Conservation (phyloP, 2,888 invertebrate genomes). For the Muschampia plurimacula region DNA sequence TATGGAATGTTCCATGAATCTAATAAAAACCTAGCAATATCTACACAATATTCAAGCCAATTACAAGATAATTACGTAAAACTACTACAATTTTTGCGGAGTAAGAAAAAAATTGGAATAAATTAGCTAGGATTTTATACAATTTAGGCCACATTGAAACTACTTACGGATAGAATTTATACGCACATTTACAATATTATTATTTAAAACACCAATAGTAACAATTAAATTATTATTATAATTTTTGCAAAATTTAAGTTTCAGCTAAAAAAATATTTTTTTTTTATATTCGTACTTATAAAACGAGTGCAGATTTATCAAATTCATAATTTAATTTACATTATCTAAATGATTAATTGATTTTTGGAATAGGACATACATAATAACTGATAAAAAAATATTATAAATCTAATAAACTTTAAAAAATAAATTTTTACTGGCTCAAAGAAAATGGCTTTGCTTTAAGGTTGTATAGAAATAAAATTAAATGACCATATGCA, state of each 20-base stretch:
- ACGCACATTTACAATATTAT: conserved; percentile 2
- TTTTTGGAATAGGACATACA: no score
- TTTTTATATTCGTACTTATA: background rate
- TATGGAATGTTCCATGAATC: conserved; percentile 9
- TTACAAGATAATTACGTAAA: background rate
- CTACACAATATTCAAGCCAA: background rate
- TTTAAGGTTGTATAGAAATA: no score
- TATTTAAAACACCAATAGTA: background rate
- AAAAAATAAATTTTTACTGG: background rate
- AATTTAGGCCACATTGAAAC: conserved; percentile 67
- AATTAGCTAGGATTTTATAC: conserved; percentile 26
- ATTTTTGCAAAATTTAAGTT: background rate
- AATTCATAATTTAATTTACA: background rate
- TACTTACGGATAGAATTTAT: conserved; percentile 53
- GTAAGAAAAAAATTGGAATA: conserved; percentile 2
- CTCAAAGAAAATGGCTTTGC: background rate
- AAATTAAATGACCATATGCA: no score
- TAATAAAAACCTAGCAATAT: background rate
- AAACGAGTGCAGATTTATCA: background rate
- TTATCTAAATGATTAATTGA: background rate
- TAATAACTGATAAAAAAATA: no score
- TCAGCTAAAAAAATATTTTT: background rate
- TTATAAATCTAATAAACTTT: background rate
- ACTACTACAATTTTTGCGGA: background rate
- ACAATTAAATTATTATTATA: background rate